phyloP scores from a whole-genome alignment of 2,888 invertebrate genomes.

The Palloptera scutellata region DNA sequence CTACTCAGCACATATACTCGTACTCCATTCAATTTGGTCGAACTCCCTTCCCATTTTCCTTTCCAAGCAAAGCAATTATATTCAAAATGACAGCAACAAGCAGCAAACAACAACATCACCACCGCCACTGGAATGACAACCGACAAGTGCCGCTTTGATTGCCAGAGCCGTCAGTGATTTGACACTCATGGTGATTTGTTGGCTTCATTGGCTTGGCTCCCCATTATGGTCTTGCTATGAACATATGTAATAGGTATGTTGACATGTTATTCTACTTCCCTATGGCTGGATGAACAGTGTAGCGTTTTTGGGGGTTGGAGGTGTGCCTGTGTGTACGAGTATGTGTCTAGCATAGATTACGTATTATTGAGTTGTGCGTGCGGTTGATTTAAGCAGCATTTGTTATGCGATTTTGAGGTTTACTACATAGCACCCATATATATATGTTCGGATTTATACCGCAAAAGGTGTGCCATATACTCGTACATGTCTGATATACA shows the following conservation, averaged over 20 bases:
- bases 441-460: not conserved
- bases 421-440: conserved; percentile 7
- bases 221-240: conserved; percentile 16
- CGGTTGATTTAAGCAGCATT: conserved; percentile 29
- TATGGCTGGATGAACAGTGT: not conserved
- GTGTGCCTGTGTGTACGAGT: not conserved
- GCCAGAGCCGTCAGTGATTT: conserved; percentile 40
- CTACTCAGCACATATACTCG: too few species aligned
- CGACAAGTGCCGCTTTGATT: conserved; percentile 22
- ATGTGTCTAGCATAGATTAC: conserved; percentile 7
- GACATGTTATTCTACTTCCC: conserved; percentile 6
- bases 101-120: not conserved
- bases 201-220: conserved; percentile 15
- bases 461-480: not conserved
- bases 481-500: not conserved
- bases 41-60: too few species aligned
- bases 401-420: conserved; percentile 21
- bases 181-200: conserved; percentile 43
- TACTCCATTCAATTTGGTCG: too few species aligned
- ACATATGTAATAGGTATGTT: conserved; percentile 7
- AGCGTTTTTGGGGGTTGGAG: conserved; percentile 6
- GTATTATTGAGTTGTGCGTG: conserved; percentile 28
- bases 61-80: conserved; percentile 8
- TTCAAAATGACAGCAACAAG: conserved; percentile 8
- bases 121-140: conserved; percentile 10